These are phyloP conservation scores for Equus przewalskii DNA, from an alignment of 2,113 vertebrate genomes.

Conservation along the genomic window DNA sequence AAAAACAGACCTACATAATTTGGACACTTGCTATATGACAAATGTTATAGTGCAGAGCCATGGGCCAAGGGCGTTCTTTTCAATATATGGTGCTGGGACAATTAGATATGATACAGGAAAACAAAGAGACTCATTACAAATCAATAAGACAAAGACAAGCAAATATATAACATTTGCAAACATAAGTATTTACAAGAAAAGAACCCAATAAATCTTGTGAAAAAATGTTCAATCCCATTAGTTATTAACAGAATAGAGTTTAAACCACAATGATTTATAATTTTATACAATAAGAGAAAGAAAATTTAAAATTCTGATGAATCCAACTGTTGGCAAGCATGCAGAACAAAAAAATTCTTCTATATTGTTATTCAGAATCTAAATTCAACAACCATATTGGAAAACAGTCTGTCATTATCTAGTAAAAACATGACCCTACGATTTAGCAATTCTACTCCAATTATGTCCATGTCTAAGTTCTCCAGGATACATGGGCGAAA, in stretches of 20 bases:
- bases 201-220: background rate
- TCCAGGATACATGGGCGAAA: background rate
- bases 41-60: fast-evolving
- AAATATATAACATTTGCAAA: background rate
- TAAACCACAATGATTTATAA: background rate
- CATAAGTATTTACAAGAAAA: background rate
- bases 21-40: background rate
- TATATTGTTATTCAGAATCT: background rate
- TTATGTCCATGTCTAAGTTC: background rate
- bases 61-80: background rate
- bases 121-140: background rate
- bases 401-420: background rate
- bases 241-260: background rate
- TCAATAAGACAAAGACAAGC: background rate
- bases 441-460: background rate
- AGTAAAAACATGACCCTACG: background rate
- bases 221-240: background rate
- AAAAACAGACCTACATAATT: background rate
- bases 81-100: background rate
- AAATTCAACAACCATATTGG: background rate
- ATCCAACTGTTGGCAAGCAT: background rate
- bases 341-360: background rate
- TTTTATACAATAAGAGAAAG: background rate
- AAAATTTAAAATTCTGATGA: background rate
- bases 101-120: background rate